Conservation (phyloP, 2,113 vertebrate genomes). For the Galemys pyrenaicus region DNA sequence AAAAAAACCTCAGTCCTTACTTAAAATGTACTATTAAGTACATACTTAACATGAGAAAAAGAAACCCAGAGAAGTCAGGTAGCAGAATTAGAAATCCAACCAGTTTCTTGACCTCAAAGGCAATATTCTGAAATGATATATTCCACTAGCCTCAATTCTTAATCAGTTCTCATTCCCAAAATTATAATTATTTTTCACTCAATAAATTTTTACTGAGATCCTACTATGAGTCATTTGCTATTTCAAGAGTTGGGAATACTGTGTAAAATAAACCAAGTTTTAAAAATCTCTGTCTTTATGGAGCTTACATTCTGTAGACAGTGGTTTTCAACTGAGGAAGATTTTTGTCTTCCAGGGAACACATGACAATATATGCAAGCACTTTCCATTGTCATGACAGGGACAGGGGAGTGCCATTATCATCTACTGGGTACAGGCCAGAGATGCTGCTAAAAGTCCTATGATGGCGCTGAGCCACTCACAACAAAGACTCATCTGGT, state of each 20-base stretch:
- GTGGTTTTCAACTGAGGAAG: not conserved
- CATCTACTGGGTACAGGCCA: not conserved
- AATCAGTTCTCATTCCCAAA: constrained; percentile 29
- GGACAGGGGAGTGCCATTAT: not conserved
- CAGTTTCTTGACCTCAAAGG: constrained; percentile 22
- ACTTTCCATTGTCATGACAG: constrained; percentile 6
- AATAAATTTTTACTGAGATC: constrained; percentile 12
- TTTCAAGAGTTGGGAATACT: not conserved
- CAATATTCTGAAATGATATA: not conserved
- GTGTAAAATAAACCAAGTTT: constrained; percentile 11
- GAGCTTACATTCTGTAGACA: constrained; percentile 35
- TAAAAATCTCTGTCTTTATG: constrained; percentile 38
- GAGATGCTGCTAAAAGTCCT: not conserved
- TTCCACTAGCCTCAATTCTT: not conserved
- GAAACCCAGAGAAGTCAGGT: constrained; percentile 35
- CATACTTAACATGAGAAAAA: constrained; percentile 40
- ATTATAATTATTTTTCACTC: constrained; percentile 25
- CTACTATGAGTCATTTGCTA: not conserved
- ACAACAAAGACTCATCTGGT: not conserved
- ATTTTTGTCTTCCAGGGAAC: not conserved
- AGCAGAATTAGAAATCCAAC: not conserved
- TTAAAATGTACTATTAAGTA: not conserved
- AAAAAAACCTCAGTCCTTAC: not conserved
- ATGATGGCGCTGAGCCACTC: not conserved
- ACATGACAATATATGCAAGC: not conserved